Percentiles rank a stretch among this genome's conserved stretches.
These are phyloP conservation scores for Sesamia inferens DNA, from an alignment of 2,888 invertebrate genomes.

Conservation along the genomic window DNA sequence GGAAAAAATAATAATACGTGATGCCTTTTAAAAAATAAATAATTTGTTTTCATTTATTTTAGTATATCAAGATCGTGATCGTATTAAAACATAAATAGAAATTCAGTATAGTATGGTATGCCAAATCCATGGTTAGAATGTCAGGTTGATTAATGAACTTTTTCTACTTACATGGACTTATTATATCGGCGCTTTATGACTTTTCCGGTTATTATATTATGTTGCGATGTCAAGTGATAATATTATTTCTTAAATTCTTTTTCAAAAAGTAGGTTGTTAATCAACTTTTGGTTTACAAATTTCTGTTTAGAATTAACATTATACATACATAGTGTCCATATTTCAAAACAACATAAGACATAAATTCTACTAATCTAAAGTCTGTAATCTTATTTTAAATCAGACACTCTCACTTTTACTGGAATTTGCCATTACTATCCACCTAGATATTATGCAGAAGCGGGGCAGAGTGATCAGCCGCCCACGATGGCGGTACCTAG, in stretches of 20 bases:
- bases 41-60: constrained; percentile 17
- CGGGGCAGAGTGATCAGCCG: constrained; percentile 67
- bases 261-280: constrained; percentile 3
- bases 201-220: constrained; percentile 19
- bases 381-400: constrained; percentile 53
- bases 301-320: background rate
- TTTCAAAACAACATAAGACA: constrained; percentile 12
- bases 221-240: constrained; percentile 18
- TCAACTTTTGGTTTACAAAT: constrained; percentile 1
- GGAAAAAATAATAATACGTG: background rate
- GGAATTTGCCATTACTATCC: constrained; percentile 72
- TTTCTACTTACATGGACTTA: constrained; percentile 31
- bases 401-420: constrained; percentile 75
- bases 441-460: constrained; percentile 70
- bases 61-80: too few relatives aligned
- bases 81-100: too few relatives aligned
- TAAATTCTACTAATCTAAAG: constrained; percentile 41
- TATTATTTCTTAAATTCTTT: constrained; percentile 21
- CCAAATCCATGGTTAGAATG: constrained; percentile 35
- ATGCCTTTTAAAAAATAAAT: constrained; percentile 23
- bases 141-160: constrained; percentile 47
- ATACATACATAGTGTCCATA: constrained; percentile 7
- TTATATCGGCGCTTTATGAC: constrained; percentile 21
- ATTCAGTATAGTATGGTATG: too few relatives aligned
- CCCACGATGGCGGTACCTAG: constrained; percentile 63